Evolutionary conservation across 2,888 invertebrate genomes (phyloP), one percentile per base, ranked within the genome.

Genomic region (Notocelia uddmanniana): DNA sequence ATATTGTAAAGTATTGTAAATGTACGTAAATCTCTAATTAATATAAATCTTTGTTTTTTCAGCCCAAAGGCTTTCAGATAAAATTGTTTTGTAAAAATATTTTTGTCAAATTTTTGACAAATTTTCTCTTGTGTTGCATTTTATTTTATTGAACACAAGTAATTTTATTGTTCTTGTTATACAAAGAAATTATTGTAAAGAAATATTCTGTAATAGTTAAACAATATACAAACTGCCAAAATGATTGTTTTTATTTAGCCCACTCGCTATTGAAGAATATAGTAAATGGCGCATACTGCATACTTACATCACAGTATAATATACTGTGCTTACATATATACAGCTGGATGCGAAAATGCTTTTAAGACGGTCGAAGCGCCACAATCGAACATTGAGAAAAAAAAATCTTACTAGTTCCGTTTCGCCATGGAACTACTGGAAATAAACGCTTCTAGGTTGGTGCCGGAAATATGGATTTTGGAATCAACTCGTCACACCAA

Each of bases 141-240:
- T 92, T 92, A 90, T 91, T 92, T 89, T 89, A 85, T 89, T 90
- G 89, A 89, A 91, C 88, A 86, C 85, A 80, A 86, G 83, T 83
- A 83, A 83, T 87, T 88, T 88, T 85, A 85, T 85, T 86, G 81
- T 82, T 85, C 84, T 83, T 85, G 82, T 86, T 91, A 90, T 90
- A 91, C 89, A 91, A 91, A 91, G 77, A 85, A 87, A 89, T 88
- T 88, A 89, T 89, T 92, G 89, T 91, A 89, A 89, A 88, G 70
- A 70, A 86, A 85, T 89, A 88, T 88, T 87, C 87, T 87, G 85
- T 87, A 89, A 87, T 88, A 91, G 86, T 88, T 86, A 89, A 69
- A 90, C 89, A 89, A 89, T 90, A 91, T 90, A 92, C 90, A 90
- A 89, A 92, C 93, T 92, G 92, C 92, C 91, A 86, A 87, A 83